Evolutionary conservation across 1,140 invertebrate genomes (phyloP).

Genomic region (Apis dorsata): DNA sequence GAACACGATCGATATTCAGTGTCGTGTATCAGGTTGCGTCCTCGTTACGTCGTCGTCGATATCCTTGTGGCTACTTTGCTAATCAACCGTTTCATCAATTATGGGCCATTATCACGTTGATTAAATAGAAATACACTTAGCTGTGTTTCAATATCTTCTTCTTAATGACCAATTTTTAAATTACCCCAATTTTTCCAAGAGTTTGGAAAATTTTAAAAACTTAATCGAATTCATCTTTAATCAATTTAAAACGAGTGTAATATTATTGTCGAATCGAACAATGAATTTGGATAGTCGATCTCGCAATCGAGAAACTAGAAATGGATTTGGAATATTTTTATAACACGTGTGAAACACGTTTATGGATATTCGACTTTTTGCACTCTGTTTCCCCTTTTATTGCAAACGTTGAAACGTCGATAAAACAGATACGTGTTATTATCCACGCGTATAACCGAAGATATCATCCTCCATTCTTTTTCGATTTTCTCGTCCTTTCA

Average conservation of each 20-base stretch:
- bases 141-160: too few species aligned
- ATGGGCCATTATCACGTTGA: neutral
- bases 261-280: too few species aligned
- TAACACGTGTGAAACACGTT: neutral
- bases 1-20: conserved; percentile 33
- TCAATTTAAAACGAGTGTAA: too few species aligned
- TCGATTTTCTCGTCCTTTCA: too few species aligned
- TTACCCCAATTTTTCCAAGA: too few species aligned
- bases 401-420: neutral
- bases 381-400: neutral
- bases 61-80: neutral
- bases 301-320: neutral
- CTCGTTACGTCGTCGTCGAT: conserved; percentile 12
- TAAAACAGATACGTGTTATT: neutral
- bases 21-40: neutral
- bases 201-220: too few species aligned
- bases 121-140: neutral
- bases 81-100: conserved; percentile 27
- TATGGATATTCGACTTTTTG: too few species aligned
- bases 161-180: too few species aligned
- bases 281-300: neutral
- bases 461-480: too few species aligned
- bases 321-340: neutral
- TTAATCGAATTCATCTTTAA: too few species aligned
- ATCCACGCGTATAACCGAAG: too few species aligned